These are phyloP conservation scores for Synergus umbraculus DNA, from an alignment of 2,888 invertebrate genomes.

Conservation along the genomic window DNA sequence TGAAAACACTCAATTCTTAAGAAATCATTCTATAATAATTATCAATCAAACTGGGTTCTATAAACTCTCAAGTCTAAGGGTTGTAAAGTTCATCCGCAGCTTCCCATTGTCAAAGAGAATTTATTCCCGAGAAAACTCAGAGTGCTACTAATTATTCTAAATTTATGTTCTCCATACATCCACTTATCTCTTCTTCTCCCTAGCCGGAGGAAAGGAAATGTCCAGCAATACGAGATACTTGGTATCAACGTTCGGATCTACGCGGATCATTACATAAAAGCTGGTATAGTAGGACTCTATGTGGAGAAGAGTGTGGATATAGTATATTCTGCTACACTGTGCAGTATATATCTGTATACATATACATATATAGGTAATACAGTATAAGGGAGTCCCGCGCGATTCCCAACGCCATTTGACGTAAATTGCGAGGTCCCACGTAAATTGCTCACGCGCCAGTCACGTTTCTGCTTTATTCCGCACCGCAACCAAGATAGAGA, in stretches of 20 bases:
- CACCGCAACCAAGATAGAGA: slow-evolving; percentile 39
- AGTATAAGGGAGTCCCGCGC: slow-evolving; percentile 10
- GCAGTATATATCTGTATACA: not conserved
- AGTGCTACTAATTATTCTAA: slow-evolving; percentile 38
- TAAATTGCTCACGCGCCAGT: slow-evolving; percentile 51
- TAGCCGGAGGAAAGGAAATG: slow-evolving; percentile 30
- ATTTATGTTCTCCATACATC: slow-evolving; percentile 33
- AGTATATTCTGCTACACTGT: slow-evolving; percentile 2
- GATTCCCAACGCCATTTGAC: slow-evolving; percentile 46
- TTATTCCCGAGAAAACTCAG: slow-evolving; percentile 16
- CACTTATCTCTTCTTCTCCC: slow-evolving; percentile 38
- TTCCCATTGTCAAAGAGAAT: slow-evolving; percentile 24
- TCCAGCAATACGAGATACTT: slow-evolving; percentile 24
- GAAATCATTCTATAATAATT: too few relatives aligned
- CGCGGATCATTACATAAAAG: slow-evolving; percentile 34
- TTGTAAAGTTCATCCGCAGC: slow-evolving; percentile 1
- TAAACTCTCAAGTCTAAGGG: not conserved
- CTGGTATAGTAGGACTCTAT: slow-evolving; percentile 5
- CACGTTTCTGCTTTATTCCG: slow-evolving; percentile 49
- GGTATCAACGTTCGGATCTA: slow-evolving; percentile 33
- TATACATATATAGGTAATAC: not conserved
- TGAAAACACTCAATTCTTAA: too few relatives aligned
- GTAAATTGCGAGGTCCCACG: slow-evolving; percentile 47
- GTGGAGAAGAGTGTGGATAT: not conserved
- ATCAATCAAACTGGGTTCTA: not conserved